Evolutionary conservation across 2,797 vertebrate species (phyloP), one percentile per base, ranked within the genome.

Genomic region (Clarias platycephalus): DNA sequence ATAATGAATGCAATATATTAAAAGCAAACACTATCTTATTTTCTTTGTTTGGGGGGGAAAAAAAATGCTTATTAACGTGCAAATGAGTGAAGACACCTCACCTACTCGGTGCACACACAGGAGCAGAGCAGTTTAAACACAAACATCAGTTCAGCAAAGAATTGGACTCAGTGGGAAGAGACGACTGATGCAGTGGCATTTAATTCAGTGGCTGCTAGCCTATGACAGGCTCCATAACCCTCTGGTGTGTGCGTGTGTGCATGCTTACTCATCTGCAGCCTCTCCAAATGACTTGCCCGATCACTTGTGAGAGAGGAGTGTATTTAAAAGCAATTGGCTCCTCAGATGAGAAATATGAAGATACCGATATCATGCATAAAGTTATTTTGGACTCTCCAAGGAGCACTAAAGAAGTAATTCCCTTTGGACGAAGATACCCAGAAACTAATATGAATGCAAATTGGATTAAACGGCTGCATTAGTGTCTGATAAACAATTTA

Each of bases 361-460:
- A 96, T 96, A 94, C 96, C 92, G 95, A 96, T 97, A 97, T 96
- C 94, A 95, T 95, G 96, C 96, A 95, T 95, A 93, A 95, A 95
- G 95, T 94, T 95, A 94, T 96, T 95, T 94, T 85, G 86, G 94
- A 93, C 93, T 95, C 95, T 96, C 96, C 93, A 94, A 97, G 95
- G 96, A 94, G 95, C 96, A 96, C 95, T 95, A 96, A 88, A 97
- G 96, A 91, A 95, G 94, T 94, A 93, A 95, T 94, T 96, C 95
- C 91, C 89, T 94, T 94, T 93, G 92, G 95, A 95, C 90, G 93
- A 93, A 91, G 96, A 95, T 95, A 96, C 93, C 93, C 94, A 91
- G 91, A 91, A 95, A 94, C 94, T 97, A 96, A 97, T 97, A 96
- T 96, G 96, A 97, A 97, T 97, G 96, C 95, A 96, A 97, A 97